Evolutionary conservation across 1,140 invertebrate species (phyloP), one percentile per base, ranked within the genome.

Genomic region (Drosophila murphyi): DNA sequence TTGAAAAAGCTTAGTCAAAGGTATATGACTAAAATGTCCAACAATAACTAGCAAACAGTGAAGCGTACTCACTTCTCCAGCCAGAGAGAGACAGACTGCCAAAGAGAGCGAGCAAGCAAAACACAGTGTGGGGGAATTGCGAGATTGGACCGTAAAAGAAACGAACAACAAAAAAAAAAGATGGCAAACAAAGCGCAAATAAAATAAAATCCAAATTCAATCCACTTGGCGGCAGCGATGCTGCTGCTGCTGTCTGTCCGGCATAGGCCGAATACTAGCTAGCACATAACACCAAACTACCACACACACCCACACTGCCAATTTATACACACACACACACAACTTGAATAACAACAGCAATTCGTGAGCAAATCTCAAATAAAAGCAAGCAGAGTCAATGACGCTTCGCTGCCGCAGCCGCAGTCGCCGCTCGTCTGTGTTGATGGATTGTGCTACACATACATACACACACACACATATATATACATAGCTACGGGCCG

Each of bases 341-440:
- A 63, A 57, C 56, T 48, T 34, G 37, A 60, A 64, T 57, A 76
- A 57, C 80, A 82, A 75, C 56, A 71, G 67, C 82, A 80, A 78
- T 87, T 82, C 83, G 83, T 88, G 83, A 86, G 80, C 83, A 82
- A 87, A 87, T 88, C 72, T 77, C 72, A 87, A 88, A 88, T 88
- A 82, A 87, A 87, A 87, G 83, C 82, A 85, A 79, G 82, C 79
- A 82, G 77, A 88, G 81, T 80, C 76, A 82, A 74, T 51, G 59
- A 62, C 41, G 63, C 34, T 20, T 43, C 45, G 10, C 7, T 20
- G 32, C 12, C 48, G 48, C 43, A 54, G 64, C 43, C 70, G 57
- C 43, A 54, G 64, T 39, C 70, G 71, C 63, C 47, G 56, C 75
- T 68, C 37, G 61, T 47, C 86, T 64, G 78, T 70, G 69, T 80